phyloP scores from a whole-genome alignment of 1,140 invertebrate genomes.

The Coptotermes formosanus region DNA sequence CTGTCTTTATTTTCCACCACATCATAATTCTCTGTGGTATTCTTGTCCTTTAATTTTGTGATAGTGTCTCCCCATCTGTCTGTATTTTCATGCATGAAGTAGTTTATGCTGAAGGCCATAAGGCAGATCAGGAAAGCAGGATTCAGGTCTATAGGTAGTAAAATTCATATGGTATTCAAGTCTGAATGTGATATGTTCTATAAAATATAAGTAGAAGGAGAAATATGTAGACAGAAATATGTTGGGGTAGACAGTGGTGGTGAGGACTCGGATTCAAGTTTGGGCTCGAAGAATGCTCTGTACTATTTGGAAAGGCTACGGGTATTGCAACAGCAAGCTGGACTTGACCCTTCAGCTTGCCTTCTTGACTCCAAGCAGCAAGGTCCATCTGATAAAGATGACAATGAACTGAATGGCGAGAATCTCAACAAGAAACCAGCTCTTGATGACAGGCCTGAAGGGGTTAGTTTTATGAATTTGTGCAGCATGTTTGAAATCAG shows the following conservation, averaged over 20 bases:
- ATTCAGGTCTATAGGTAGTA: too few species aligned
- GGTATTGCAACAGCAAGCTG: conserved; percentile 31
- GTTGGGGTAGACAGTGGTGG: neutral
- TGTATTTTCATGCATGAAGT: too few species aligned
- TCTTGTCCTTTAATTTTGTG: too few species aligned
- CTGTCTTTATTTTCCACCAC: too few species aligned
- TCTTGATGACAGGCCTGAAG: neutral
- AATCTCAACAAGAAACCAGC: conserved; percentile 14
- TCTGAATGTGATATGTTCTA: too few species aligned
- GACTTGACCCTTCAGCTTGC: conserved; percentile 24
- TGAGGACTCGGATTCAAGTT: neutral
- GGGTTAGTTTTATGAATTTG: neutral
- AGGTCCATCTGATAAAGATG: neutral
- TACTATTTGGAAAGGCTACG: conserved; percentile 33
- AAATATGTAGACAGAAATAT: too few species aligned
- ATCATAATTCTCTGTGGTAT: too few species aligned
- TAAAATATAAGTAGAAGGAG: too few species aligned
- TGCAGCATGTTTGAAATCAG: neutral
- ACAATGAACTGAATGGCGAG: neutral
- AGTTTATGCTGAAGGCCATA: too few species aligned
- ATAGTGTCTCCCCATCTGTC: too few species aligned
- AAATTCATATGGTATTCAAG: too few species aligned
- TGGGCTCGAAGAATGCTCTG: conserved; percentile 22
- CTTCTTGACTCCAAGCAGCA: neutral
- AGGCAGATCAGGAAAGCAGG: too few species aligned